Percentiles rank a stretch among this genome's conserved stretches.
phyloP scores from a whole-genome alignment of 2,797 vertebrate genomes.

The Clamator glandarius region DNA sequence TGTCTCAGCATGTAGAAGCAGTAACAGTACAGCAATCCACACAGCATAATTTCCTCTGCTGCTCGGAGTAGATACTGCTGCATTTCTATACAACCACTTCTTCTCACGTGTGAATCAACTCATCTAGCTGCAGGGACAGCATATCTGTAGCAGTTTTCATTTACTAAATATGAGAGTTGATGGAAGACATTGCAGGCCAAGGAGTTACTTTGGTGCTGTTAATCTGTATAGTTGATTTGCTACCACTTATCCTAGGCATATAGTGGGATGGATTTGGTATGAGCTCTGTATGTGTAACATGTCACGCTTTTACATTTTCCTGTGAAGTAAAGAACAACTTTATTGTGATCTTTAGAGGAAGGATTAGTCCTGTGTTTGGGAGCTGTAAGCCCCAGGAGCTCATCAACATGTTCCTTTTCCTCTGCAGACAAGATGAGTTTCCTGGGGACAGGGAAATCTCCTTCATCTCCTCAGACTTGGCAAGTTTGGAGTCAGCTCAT shows the following conservation, averaged over 20 bases:
- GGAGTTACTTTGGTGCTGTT: neutral
- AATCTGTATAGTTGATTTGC: neutral
- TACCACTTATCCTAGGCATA: neutral
- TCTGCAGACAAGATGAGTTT: neutral
- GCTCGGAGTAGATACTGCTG: neutral
- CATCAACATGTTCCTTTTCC: neutral
- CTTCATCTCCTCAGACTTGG: neutral
- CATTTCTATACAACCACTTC: neutral
- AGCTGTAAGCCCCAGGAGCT: neutral
- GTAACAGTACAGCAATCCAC: too few relatives aligned
- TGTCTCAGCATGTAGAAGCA: fast-evolving
- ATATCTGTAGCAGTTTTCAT: neutral
- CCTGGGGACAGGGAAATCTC: neutral
- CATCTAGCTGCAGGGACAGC: neutral
- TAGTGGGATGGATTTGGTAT: neutral
- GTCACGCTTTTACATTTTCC: neutral
- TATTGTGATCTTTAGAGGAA: neutral
- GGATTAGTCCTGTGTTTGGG: neutral
- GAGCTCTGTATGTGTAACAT: neutral
- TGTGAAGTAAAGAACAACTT: neutral
- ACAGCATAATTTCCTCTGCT: neutral
- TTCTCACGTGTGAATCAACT: neutral
- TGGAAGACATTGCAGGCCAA: neutral
- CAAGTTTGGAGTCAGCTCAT: neutral
- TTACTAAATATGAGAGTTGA: neutral